Conservation (phyloP, 2,888 invertebrate genomes). For the Calliopum simillimum region DNA sequence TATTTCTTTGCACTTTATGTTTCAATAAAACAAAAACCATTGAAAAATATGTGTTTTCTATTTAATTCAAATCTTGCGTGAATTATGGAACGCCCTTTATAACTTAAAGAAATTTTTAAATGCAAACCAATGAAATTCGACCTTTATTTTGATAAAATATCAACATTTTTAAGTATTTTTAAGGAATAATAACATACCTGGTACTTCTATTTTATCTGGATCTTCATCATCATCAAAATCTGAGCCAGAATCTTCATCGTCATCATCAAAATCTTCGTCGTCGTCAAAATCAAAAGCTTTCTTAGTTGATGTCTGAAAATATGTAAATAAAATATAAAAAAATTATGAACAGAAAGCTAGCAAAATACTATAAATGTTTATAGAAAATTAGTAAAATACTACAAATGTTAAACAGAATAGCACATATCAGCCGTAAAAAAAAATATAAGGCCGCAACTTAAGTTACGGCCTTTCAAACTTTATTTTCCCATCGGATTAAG, state of each 20-base stretch:
- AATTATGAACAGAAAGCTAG: background rate
- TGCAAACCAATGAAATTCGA: background rate
- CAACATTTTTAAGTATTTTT: background rate
- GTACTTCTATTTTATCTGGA: conserved; percentile 92
- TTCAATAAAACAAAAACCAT: no score
- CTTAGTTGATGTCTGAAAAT: conserved; percentile 53
- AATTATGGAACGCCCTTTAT: no score
- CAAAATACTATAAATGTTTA: no score
- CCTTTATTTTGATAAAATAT: background rate
- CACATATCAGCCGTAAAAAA: no score
- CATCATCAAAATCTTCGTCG: conserved; percentile 69
- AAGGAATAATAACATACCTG: conserved; percentile 72
- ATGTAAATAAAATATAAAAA: conserved; percentile 35
- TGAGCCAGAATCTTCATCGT: conserved; percentile 72
- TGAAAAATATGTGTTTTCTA: no score
- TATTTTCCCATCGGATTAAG: no score
- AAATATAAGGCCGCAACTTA: no score
- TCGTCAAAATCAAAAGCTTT: conserved; percentile 59
- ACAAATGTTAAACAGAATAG: no score
- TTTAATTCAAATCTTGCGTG: no score
- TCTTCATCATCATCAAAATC: conserved; percentile 91
- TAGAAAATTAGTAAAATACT: no score
- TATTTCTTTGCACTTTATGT: no score
- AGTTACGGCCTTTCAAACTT: no score
- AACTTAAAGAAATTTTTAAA: background rate